Evolutionary conservation across 2,113 vertebrate genomes (phyloP).

Genomic region (Mungos mungo): DNA sequence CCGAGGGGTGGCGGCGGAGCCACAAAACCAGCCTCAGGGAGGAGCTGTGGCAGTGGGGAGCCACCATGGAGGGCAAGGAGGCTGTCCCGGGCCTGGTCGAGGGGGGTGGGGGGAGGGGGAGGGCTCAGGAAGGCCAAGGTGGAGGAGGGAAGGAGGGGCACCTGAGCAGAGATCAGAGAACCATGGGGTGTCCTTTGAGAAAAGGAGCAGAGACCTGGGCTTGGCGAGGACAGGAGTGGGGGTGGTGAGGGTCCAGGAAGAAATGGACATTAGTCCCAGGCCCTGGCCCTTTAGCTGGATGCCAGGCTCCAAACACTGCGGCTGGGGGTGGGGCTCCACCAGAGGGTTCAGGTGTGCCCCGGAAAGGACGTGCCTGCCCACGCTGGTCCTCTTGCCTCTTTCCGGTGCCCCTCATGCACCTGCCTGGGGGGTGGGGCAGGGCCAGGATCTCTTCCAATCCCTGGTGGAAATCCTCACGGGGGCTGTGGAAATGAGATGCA

Average conservation of each 20-base stretch:
- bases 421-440: neutral
- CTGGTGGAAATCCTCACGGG: neutral
- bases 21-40: neutral
- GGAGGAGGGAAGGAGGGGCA: neutral
- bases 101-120: neutral
- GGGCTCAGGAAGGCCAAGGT: neutral
- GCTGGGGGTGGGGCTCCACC: neutral
- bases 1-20: neutral
- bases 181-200: accelerated
- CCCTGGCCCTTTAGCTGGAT: neutral
- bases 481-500: neutral
- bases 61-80: neutral
- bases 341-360: neutral
- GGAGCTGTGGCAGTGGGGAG: accelerated
- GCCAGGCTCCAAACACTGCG: neutral
- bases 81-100: neutral
- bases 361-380: neutral
- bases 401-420: neutral
- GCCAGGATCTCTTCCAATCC: neutral
- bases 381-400: neutral
- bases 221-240: neutral
- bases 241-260: neutral
- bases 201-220: neutral
- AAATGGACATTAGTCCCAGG: neutral
- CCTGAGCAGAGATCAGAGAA: neutral